Conservation (phyloP, 2,888 invertebrate species). For the Agrotis exclamationis region DNA sequence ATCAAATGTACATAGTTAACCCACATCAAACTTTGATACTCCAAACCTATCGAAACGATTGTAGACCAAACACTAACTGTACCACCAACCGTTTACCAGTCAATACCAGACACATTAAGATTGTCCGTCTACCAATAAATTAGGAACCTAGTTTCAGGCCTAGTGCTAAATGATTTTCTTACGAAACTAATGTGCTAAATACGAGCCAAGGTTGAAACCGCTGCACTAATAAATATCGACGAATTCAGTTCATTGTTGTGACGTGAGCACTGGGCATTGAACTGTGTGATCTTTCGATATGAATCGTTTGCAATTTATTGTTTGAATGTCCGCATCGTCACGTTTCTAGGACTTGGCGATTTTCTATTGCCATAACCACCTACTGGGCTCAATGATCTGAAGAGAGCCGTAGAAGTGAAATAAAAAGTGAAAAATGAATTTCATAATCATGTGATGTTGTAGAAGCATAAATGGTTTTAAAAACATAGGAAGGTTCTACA, state of each 20-base stretch:
- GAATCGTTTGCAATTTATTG: conserved; percentile 29
- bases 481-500: not conserved
- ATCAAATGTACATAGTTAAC: conserved; percentile 3
- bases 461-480: not conserved
- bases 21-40: conserved; percentile 17
- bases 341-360: not conserved
- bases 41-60: conserved; percentile 8
- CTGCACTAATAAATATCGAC: conserved; percentile 59
- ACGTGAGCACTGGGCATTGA: conserved; percentile 39
- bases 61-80: conserved; percentile 17
- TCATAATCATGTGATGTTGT: too few relatives aligned
- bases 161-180: conserved; percentile 44
- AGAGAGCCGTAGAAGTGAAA: not conserved
- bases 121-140: conserved; percentile 49
- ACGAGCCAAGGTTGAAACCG: conserved; percentile 57
- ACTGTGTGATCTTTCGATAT: conserved; percentile 35
- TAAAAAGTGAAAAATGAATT: not conserved
- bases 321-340: conserved; percentile 1
- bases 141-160: conserved; percentile 39
- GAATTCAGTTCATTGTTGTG: conserved; percentile 47
- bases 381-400: not conserved
- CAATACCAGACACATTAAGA: conserved; percentile 51
- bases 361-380: not conserved
- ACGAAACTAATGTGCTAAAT: conserved; percentile 48
- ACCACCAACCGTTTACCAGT: conserved; percentile 31